Conservation (phyloP, 1,140 invertebrate genomes). For the Hycleus cichorii region DNA sequence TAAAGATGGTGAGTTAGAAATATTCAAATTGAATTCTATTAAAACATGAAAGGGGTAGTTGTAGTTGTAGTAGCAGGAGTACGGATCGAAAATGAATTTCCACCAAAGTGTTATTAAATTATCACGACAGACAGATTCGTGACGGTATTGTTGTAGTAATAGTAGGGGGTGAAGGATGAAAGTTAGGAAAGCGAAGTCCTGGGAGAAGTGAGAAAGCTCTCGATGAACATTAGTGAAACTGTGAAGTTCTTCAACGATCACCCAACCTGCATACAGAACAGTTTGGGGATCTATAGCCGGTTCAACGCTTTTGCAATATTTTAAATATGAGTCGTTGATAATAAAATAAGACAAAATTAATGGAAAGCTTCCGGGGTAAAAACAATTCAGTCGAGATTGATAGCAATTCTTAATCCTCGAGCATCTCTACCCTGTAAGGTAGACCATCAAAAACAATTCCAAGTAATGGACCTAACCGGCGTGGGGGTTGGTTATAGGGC, state of each 20-base stretch:
- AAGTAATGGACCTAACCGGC: conserved; percentile 11
- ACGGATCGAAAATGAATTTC: conserved; percentile 3
- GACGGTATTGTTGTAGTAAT: not conserved
- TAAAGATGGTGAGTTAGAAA: conserved; percentile 86
- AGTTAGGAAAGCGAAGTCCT: conserved; percentile 24
- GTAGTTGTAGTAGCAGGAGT: too few relatives aligned
- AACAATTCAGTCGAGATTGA: conserved; percentile 16
- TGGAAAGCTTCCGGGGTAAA: too few relatives aligned
- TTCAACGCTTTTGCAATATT: too few relatives aligned
- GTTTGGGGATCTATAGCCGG: conserved; percentile 8
- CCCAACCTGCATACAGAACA: conserved; percentile 28
- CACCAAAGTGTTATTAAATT: conserved; percentile 13
- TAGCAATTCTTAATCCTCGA: conserved; percentile 13
- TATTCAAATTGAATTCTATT: not conserved
- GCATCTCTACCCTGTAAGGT: not conserved
- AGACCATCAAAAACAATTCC: conserved; percentile 39
- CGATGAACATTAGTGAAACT: conserved; percentile 30
- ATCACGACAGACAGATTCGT: conserved; percentile 4
- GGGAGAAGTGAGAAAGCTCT: conserved; percentile 33
- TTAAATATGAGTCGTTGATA: too few relatives aligned
- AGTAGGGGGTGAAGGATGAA: conserved; percentile 25
- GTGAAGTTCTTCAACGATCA: conserved; percentile 28
- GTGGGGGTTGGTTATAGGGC: too few relatives aligned
- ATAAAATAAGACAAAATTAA: too few relatives aligned
- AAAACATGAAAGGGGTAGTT: not conserved